A percentile compares a stretch with the other conserved stretches of the same genome.
phyloP scores from a whole-genome alignment of 2,113 vertebrate species.

The Steatornis caripensis region DNA sequence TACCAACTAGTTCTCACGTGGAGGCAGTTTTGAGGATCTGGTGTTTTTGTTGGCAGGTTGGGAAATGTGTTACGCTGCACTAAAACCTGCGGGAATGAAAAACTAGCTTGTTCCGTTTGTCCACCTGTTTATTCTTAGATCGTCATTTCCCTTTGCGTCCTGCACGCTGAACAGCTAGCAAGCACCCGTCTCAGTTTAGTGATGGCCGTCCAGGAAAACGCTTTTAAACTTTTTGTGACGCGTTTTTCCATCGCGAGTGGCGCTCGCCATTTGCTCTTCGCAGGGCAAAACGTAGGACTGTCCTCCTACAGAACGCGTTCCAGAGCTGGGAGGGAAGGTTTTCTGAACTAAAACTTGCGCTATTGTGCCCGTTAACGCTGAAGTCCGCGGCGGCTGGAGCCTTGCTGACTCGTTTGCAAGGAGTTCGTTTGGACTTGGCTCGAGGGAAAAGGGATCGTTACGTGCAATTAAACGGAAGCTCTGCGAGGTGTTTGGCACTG shows the following conservation, averaged over 20 bases:
- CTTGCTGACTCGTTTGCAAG: not conserved
- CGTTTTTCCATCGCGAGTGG: not conserved
- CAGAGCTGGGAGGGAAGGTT: not conserved
- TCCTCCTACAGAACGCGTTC: not conserved
- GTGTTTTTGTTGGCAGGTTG: not conserved
- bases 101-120: not conserved
- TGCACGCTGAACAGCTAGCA: not conserved
- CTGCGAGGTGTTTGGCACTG: not conserved
- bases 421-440: not conserved
- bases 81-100: not conserved
- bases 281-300: too few species aligned
- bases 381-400: not conserved
- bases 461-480: not conserved
- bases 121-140: not conserved
- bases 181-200: not conserved
- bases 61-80: not conserved
- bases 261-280: too few species aligned
- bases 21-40: not conserved
- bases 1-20: not conserved
- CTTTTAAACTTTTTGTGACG: not conserved
- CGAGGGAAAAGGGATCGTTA: not conserved
- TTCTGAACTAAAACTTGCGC: not conserved
- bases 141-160: not conserved
- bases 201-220: not conserved
- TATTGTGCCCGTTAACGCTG: not conserved